Percentiles rank a stretch among this genome's conserved stretches.
These are phyloP conservation scores for Salmo trutta DNA, from an alignment of 2,797 vertebrate genomes.

Conservation along the genomic window DNA sequence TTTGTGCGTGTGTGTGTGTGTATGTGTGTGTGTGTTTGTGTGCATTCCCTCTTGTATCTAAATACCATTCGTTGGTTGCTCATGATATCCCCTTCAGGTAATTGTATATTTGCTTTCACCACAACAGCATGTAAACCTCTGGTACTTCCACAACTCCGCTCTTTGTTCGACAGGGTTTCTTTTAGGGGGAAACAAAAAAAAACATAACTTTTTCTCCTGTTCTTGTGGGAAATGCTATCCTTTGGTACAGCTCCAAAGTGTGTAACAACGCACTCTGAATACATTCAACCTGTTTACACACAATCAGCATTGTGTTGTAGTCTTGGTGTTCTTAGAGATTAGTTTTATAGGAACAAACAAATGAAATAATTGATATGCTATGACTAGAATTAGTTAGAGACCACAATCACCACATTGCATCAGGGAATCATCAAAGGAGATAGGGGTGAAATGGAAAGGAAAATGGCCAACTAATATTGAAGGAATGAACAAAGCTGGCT, in stretches of 20 bases:
- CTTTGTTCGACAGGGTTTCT: slow-evolving; percentile 27
- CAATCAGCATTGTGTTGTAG: slow-evolving; percentile 1
- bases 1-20: slow-evolving; percentile 16
- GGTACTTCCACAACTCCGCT: slow-evolving; percentile 32
- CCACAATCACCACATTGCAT: slow-evolving; percentile 12
- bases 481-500: neutral
- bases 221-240: slow-evolving; percentile 13
- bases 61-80: slow-evolving; percentile 44
- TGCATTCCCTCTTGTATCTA: slow-evolving; percentile 36
- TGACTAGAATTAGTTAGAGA: slow-evolving; percentile 10
- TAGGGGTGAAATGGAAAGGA: neutral
- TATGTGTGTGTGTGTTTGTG: slow-evolving; percentile 25
- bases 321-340: slow-evolving; percentile 2
- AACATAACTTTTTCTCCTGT: neutral
- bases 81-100: slow-evolving; percentile 53
- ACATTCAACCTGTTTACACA: slow-evolving; percentile 28
- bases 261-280: slow-evolving; percentile 18
- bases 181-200: slow-evolving; percentile 23
- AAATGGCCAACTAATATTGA: neutral
- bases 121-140: slow-evolving; percentile 53
- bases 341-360: neutral
- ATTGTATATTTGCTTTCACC: slow-evolving; percentile 51
- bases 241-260: neutral
- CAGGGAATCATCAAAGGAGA: neutral
- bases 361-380: slow-evolving; percentile 9